These are phyloP conservation scores for Nebria salina DNA, from an alignment of 2,888 invertebrate species.

Conservation along the genomic window DNA sequence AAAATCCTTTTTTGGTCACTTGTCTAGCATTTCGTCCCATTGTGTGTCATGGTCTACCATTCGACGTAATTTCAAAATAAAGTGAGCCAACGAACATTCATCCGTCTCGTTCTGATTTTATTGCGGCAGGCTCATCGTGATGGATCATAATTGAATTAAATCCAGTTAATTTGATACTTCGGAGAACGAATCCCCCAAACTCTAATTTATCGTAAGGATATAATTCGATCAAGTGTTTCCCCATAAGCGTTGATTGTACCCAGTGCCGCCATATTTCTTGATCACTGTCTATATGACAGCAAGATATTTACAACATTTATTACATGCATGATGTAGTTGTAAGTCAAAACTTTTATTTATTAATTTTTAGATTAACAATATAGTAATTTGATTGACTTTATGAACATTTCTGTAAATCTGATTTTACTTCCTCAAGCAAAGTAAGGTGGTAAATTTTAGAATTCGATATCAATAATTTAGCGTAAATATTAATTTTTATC, in stretches of 20 bases:
- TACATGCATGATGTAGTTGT: neutral
- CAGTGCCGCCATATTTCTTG: neutral
- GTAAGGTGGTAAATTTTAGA: too few relatives aligned
- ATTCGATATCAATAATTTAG: too few relatives aligned
- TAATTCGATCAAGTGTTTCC: neutral
- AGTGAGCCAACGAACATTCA: neutral
- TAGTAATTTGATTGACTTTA: too few relatives aligned
- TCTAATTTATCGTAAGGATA: slow-evolving; percentile 1
- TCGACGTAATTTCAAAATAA: neutral
- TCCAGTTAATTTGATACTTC: slow-evolving; percentile 1
- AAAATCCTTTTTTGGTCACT: neutral
- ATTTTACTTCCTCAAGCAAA: too few relatives aligned
- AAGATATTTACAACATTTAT: neutral
- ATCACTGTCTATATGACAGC: neutral
- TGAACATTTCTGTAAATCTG: too few relatives aligned
- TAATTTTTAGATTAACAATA: too few relatives aligned
- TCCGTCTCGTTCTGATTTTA: neutral
- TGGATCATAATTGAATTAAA: slow-evolving; percentile 1
- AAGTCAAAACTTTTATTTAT: too few relatives aligned
- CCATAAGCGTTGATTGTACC: neutral
- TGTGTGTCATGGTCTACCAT: neutral
- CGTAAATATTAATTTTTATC: too few relatives aligned
- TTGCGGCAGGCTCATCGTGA: neutral
- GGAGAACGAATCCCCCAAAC: slow-evolving; percentile 1
- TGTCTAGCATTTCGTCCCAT: neutral